Conservation (phyloP, 2,113 vertebrate genomes). For the Parotia lawesii region DNA sequence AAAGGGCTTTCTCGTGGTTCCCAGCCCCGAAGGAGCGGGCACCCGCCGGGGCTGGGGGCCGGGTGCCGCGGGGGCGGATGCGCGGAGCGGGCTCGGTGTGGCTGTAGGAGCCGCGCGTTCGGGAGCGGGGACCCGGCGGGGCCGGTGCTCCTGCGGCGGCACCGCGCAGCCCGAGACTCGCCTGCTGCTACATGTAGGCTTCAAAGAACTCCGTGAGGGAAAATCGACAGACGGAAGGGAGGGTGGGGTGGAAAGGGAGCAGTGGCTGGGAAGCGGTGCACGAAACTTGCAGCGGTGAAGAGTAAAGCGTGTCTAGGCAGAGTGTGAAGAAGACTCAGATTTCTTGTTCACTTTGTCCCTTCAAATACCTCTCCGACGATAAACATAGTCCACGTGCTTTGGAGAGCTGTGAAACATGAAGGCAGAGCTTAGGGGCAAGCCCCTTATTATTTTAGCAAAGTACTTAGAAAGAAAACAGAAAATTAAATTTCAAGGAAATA, state of each 20-base stretch:
- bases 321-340: neutral
- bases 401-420: neutral
- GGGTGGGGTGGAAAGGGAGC: too few relatives aligned
- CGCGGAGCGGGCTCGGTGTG: accelerated
- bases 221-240: neutral
- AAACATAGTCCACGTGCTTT: accelerated
- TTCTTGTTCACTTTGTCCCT: neutral
- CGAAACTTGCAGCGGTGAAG: neutral
- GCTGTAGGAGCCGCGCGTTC: accelerated
- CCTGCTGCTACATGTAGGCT: accelerated
- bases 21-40: accelerated
- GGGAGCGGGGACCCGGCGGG: neutral
- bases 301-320: neutral
- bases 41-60: neutral
- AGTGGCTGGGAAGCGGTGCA: too few relatives aligned
- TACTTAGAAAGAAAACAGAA: neutral
- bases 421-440: neutral
- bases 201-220: neutral
- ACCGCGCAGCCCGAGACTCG: neutral
- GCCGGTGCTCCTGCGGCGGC: neutral
- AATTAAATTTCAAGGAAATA: neutral
- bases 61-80: neutral
- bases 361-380: accelerated
- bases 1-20: neutral
- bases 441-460: neutral